Conservation (phyloP, 92 coral and sea anemone genomes). For the Phenganax subtilis region DNA sequence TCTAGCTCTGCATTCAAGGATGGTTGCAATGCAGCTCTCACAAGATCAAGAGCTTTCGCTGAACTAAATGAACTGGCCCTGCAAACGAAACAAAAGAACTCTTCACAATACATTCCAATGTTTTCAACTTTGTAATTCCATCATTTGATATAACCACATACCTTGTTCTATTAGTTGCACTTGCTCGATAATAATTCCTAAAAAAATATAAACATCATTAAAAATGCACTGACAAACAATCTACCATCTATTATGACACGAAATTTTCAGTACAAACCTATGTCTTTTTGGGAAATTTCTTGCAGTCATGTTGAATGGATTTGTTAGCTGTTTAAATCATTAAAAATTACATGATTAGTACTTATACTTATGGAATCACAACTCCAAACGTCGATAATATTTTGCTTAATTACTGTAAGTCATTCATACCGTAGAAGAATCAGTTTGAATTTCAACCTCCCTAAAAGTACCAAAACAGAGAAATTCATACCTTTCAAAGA, state of each 20-base stretch:
- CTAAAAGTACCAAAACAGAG: constrained; percentile 4
- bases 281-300: constrained; percentile 81
- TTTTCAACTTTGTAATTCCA: background rate
- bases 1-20: constrained; percentile 91
- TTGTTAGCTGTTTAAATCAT: constrained; percentile 37
- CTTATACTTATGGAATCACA: no score
- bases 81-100: background rate
- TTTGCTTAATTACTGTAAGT: no score
- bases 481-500: background rate
- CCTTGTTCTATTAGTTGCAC: constrained; percentile 55
- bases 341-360: background rate
- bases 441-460: constrained; percentile 39
- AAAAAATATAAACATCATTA: background rate
- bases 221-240: background rate
- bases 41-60: constrained; percentile 84
- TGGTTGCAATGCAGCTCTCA: constrained; percentile 93
- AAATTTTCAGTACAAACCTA: constrained; percentile 48
- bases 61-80: constrained; percentile 93
- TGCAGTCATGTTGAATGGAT: constrained; percentile 94
- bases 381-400: no score
- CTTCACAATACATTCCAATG: background rate
- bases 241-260: no score
- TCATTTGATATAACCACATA: background rate
- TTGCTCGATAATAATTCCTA: constrained; percentile 52
- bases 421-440: constrained; percentile 26